phyloP scores from a whole-genome alignment of 30 jellyfish, hydroid and myxozoan species.

The Euphysa ruthae region DNA sequence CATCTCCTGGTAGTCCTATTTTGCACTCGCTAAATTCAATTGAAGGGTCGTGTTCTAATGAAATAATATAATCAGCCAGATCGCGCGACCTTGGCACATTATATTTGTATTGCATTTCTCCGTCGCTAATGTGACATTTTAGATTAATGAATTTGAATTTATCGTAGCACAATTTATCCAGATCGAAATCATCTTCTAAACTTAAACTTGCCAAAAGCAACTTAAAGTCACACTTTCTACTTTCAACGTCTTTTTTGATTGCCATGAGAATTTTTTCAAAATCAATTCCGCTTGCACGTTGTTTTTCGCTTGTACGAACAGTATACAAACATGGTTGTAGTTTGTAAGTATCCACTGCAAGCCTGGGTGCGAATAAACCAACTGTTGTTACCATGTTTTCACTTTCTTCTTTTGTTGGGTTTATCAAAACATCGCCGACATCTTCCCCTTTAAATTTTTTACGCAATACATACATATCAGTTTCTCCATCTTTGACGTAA shows the following conservation, averaged over 20 bases:
- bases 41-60: slow-evolving; percentile 5
- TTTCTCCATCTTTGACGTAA: slow-evolving; percentile 30
- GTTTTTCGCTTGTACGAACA: slow-evolving; percentile 22
- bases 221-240: slow-evolving; percentile 28
- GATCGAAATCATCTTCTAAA: slow-evolving; percentile 27
- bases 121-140: slow-evolving; percentile 21
- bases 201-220: slow-evolving; percentile 13
- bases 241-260: slow-evolving; percentile 15
- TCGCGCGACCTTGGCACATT: slow-evolving; percentile 29
- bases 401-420: slow-evolving; percentile 4
- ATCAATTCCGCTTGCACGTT: slow-evolving; percentile 12
- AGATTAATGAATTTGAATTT: slow-evolving; percentile 15
- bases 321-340: slow-evolving; percentile 28
- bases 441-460: slow-evolving; percentile 21
- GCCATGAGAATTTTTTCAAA: slow-evolving; percentile 20
- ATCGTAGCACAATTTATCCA: slow-evolving; percentile 7
- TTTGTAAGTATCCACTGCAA: slow-evolving; percentile 6
- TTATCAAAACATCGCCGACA: slow-evolving; percentile 1
- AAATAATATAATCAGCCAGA: slow-evolving; percentile 24
- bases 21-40: slow-evolving; percentile 15
- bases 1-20: slow-evolving; percentile 30
- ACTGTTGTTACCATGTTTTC: slow-evolving; percentile 16
- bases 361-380: slow-evolving; percentile 24
- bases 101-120: slow-evolving; percentile 7
- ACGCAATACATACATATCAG: slow-evolving; percentile 25